A percentile compares a stretch with the other conserved stretches of the same genome.
These are phyloP conservation scores for Lochmaea crataegi DNA, from an alignment of 2,888 invertebrate species.

Conservation along the genomic window DNA sequence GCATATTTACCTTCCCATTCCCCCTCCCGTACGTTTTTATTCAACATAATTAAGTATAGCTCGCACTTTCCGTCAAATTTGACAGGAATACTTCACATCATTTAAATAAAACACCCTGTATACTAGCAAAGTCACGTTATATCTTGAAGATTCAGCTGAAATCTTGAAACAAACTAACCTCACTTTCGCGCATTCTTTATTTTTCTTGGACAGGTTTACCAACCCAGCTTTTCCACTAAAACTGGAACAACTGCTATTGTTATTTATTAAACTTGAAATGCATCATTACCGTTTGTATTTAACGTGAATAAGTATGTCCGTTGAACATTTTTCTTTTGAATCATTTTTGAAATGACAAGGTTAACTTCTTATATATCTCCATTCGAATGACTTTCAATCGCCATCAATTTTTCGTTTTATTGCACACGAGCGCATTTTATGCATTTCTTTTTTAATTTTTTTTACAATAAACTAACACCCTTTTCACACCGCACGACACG, in stretches of 20 bases:
- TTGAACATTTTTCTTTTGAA: conserved; percentile 47
- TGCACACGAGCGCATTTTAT: conserved; percentile 44
- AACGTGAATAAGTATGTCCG: conserved; percentile 57
- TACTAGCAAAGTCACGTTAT: too few species aligned
- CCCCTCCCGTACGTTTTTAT: too few species aligned
- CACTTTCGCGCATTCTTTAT: background rate
- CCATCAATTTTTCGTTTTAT: conserved; percentile 39
- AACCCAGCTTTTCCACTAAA: conserved; percentile 63
- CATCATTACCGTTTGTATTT: conserved; percentile 53
- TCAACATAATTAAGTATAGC: too few species aligned
- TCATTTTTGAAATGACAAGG: conserved; percentile 50
- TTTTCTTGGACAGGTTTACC: conserved; percentile 10
- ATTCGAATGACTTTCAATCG: conserved; percentile 38
- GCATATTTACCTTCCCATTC: too few species aligned
- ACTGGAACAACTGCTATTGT: conserved; percentile 63
- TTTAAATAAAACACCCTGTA: too few species aligned
- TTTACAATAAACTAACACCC: conserved; percentile 8
- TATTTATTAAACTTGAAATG: conserved; percentile 57
- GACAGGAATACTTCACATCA: too few species aligned
- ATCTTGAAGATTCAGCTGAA: too few species aligned
- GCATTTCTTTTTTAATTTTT: conserved; percentile 30
- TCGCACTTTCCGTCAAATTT: too few species aligned
- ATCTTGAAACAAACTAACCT: too few species aligned
- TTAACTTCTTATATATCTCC: conserved; percentile 40
- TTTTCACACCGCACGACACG: too few species aligned